Evolutionary conservation across 2,888 invertebrate species (phyloP), one percentile per base, ranked within the genome.

Genomic region (Kuschelorhynchus macadamiae): DNA sequence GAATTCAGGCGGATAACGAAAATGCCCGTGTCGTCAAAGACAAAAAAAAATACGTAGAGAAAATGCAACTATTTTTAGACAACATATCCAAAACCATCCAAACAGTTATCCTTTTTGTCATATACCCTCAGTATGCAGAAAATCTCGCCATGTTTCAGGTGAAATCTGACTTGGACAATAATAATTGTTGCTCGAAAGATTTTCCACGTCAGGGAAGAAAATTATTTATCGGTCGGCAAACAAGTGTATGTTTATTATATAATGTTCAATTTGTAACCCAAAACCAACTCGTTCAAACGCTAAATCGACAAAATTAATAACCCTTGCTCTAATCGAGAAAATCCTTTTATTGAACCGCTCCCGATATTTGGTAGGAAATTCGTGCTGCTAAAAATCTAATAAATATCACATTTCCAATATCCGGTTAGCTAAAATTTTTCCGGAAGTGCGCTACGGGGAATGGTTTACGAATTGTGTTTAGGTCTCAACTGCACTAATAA

Each of bases 401-500:
- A 81, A 80, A 80, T 81, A 81, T 81, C 81, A 72, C 76, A 80
- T 80, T 80, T 80, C 79, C 81, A 81, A 81, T 81, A 81, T 81
- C 81, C 81, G 80, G 74, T 74, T 73, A 74, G 75, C 70, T 75
- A 71, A 65, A 61, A 67, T 73, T 76, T 76, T 74, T 72, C 76
- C 78, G 78, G 78, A 78, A 76, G 75, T 75, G 67, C 67, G 71
- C 72, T 72, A 69, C 71, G 63, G 73, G 72, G 39, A 52, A 52
- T 33, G 36, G 36, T 63, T 30, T 50, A 20, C 42, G 30, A 12
- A 14, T n/a, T 8, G 2, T 14, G 41, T 42, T 7, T 42, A 2
- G 11, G 41, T 12, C 41, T 9, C 1, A 36, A 39, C 69, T 53
- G 56, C 69, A 69, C 65, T 65, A 60, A 67, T 56, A 17, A 36